Base-by-base conservation (phyloP, 2,888 invertebrate genomes). In the Drosophila subquinaria region DNA sequence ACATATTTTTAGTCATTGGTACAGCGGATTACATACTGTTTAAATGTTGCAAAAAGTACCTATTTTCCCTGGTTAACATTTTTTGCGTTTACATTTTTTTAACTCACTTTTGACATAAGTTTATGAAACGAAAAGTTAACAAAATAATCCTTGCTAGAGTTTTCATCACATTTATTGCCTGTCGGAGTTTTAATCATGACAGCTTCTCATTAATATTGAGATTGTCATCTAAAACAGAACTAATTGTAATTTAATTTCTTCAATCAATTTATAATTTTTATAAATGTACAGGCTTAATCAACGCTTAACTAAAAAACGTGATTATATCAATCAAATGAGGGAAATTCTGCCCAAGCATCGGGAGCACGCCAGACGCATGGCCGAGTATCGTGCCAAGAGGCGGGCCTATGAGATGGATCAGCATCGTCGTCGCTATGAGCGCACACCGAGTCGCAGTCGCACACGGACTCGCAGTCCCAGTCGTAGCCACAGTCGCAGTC, bases 231-330 rank as follows among this genome's bases (percentile, higher is more conserved):
- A 1, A 48, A 48, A 10, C 6, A 30, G 0, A 3, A 27, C 15
- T 5, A 13, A 40, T 38, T 23, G 5, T 33, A 2, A n/a, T 23
- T 33, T 6, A n/a, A 45, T 10, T 33, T 9, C 0, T 15, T 15
- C 3, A 13, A 10, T 6, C 23, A 23, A 40, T 27, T 11, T 5
- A 6, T 5, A 17, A 33, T n/a, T 13, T 4, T 45, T 17, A 0
- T 11, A 15, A 42, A 62, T 51, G 27, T n/a, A 48, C 33, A 63
- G 79, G 79, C 51, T 79, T 1, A 76, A 69, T 36, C 48, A 64
- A 45, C 57, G 45, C 0, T 17, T 51, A 2, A n/a, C 2, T 13
- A 33, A 35, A 0, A 73, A 67, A 17, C 48, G 4, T 0, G 53
- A 75, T 11, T 82, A 82, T 47, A n/a, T 42, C 8, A 35, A 27